phyloP scores from a whole-genome alignment of 2,797 vertebrate genomes.

The Alcedo atthis region DNA sequence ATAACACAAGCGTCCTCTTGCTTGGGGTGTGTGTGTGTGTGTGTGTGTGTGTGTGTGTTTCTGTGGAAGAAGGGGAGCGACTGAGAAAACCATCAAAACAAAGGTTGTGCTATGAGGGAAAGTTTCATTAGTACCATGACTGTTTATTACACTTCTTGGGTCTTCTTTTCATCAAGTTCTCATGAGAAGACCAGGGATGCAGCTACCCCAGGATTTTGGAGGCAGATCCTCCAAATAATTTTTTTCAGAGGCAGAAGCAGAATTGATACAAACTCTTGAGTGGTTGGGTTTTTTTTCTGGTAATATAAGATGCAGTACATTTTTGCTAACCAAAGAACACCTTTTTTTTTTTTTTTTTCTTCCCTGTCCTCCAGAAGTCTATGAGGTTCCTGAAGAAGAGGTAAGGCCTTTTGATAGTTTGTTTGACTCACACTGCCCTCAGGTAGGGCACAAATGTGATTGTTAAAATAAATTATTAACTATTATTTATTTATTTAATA shows the following conservation, averaged over 20 bases:
- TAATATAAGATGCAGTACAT: neutral
- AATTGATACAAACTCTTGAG: neutral
- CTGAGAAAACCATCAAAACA: neutral
- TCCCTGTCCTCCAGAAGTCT: conserved; percentile 78
- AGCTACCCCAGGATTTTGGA: neutral
- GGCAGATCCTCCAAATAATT: neutral
- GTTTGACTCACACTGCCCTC: neutral
- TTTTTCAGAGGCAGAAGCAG: neutral
- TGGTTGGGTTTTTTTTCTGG: neutral
- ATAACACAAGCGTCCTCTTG: neutral
- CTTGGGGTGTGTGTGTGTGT: neutral
- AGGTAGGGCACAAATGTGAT: neutral
- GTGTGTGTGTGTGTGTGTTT: too few relatives aligned
- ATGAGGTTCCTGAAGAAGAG: conserved; percentile 81
- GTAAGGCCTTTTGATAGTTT: conserved; percentile 56
- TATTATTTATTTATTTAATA: neutral
- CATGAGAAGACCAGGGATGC: neutral
- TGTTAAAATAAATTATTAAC: neutral
- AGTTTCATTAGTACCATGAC: neutral
- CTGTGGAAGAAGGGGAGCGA: too few relatives aligned
- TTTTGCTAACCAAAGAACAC: neutral
- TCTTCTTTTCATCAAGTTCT: neutral
- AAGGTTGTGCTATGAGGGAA: rapidly evolving
- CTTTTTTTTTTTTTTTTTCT: conserved; percentile 1
- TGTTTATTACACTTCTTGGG: neutral